Conservation (phyloP, 2,888 invertebrate species). For the Limnephilus lunatus region DNA sequence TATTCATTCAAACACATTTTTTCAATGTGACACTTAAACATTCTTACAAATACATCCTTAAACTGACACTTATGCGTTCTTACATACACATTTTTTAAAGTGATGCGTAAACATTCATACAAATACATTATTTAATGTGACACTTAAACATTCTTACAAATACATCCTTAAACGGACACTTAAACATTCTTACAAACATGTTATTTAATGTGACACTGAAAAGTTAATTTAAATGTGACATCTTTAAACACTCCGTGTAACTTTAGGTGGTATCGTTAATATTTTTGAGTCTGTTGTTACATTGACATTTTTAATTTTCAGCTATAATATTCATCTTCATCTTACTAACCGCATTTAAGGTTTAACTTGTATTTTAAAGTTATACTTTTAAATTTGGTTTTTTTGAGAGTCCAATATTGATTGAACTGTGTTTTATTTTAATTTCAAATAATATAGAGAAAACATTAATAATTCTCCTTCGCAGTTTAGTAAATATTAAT, state of each 20-base stretch:
- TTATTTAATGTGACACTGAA: background rate
- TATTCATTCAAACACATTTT: too few species aligned
- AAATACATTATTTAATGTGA: background rate
- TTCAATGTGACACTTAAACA: too few species aligned
- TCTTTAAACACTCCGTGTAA: background rate
- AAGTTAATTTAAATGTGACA: background rate
- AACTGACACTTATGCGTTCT: background rate
- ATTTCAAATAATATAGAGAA: constrained; percentile 3
- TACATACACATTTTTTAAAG: background rate
- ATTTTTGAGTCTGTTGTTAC: background rate
- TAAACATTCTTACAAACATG: too few species aligned
- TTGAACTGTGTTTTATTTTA: constrained; percentile 53
- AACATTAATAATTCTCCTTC: background rate
- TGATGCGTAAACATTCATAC: background rate
- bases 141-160: too few species aligned
- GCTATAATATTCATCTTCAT: constrained; percentile 2
- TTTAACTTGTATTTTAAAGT: background rate
- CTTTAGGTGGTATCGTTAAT: background rate
- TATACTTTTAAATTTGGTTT: constrained; percentile 44
- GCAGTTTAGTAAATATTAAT: background rate
- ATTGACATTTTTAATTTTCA: constrained; percentile 20
- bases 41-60: too few species aligned
- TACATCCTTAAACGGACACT: too few species aligned
- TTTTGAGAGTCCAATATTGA: constrained; percentile 66
- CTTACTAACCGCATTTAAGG: constrained; percentile 31